Percentiles rank a stretch among this genome's conserved stretches.
phyloP scores from a whole-genome alignment of 1,140 invertebrate species.

The Diorhabda sublineata region DNA sequence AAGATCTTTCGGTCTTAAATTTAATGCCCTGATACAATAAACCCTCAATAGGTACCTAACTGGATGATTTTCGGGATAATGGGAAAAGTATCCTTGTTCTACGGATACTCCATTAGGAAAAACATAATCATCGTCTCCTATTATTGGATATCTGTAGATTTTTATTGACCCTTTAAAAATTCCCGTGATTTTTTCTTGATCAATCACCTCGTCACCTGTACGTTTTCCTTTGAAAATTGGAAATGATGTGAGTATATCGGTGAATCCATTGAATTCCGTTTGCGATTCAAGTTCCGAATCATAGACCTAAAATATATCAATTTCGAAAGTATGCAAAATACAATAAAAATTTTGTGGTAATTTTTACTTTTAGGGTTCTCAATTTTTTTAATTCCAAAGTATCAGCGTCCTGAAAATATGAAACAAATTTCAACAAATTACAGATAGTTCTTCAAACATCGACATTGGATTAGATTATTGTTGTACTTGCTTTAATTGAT shows the following conservation, averaged over 20 bases:
- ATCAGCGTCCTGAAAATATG: too few relatives aligned
- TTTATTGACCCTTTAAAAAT: conserved; percentile 51
- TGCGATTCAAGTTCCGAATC: conserved; percentile 70
- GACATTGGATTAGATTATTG: too few relatives aligned
- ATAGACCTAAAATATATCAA: conserved; percentile 58
- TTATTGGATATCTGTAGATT: conserved; percentile 55
- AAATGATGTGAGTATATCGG: conserved; percentile 72
- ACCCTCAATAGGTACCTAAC: conserved; percentile 70
- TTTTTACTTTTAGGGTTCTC: too few relatives aligned
- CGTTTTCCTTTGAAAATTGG: conserved; percentile 71
- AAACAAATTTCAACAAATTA: too few relatives aligned
- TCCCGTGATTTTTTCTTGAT: conserved; percentile 56
- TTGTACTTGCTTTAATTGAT: conserved; percentile 46
- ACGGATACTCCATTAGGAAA: conserved; percentile 48
- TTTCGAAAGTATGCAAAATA: too few relatives aligned
- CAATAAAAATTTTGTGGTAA: too few relatives aligned
- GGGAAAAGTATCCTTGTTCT: conserved; percentile 55
- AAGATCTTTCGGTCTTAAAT: conserved; percentile 69
- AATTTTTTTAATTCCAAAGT: too few relatives aligned
- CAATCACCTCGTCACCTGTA: conserved; percentile 56
- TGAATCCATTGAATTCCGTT: conserved; percentile 69
- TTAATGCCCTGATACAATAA: conserved; percentile 68
- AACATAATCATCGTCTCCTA: conserved; percentile 47
- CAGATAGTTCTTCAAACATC: too few relatives aligned
- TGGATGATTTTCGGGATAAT: conserved; percentile 64